Percentiles rank a stretch among this genome's conserved stretches.
Evolutionary conservation across 2,888 invertebrate species (phyloP).

Genomic region (Noctua comes): DNA sequence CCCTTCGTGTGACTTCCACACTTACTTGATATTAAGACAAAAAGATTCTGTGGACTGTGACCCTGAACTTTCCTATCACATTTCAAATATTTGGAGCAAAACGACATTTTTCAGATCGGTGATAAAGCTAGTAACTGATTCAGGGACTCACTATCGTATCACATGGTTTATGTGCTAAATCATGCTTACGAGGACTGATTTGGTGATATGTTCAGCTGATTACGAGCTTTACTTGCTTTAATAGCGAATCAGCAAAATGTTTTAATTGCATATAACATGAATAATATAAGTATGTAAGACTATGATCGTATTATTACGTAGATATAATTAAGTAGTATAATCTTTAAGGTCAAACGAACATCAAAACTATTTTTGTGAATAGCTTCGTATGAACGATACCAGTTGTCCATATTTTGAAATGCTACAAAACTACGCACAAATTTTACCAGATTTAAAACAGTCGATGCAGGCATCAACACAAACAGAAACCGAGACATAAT

Average conservation of each 20-base stretch:
- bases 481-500: slow-evolving; percentile 35
- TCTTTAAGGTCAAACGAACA: slow-evolving; percentile 42
- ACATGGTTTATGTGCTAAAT: background rate
- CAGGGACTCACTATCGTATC: background rate
- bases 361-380: slow-evolving; percentile 36
- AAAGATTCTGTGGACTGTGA: slow-evolving; percentile 55
- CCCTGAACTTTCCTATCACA: slow-evolving; percentile 56
- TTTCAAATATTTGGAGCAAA: slow-evolving; percentile 39
- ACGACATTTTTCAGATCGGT: background rate
- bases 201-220: slow-evolving; percentile 22
- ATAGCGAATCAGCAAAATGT: slow-evolving; percentile 1
- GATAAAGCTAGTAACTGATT: slow-evolving; percentile 5
- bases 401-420: slow-evolving; percentile 23
- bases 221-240: background rate
- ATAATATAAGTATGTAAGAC: background rate
- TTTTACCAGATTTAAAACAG: slow-evolving; percentile 10
- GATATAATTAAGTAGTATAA: slow-evolving; percentile 2
- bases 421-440: slow-evolving; percentile 16
- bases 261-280: background rate
- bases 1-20: slow-evolving; percentile 77
- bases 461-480: slow-evolving; percentile 11
- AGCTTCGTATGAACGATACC: slow-evolving; percentile 11
- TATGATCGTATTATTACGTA: background rate
- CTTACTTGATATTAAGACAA: slow-evolving; percentile 65
- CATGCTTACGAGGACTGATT: slow-evolving; percentile 19